Evolutionary conservation across 1,140 invertebrate genomes (phyloP), one percentile per base, ranked within the genome.

Genomic region (Drosophila pruinosa): DNA sequence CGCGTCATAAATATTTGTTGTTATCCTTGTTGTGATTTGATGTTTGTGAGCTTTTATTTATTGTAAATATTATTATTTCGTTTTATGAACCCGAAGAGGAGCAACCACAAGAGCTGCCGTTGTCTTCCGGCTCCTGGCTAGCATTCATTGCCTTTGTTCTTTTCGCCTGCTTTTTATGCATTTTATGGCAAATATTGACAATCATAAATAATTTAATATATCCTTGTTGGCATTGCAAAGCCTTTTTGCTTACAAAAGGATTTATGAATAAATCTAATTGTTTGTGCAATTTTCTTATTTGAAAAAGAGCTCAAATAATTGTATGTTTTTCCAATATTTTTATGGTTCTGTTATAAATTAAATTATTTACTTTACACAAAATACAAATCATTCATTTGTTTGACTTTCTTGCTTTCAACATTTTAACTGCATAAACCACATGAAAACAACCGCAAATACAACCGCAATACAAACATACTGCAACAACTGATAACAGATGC

Each of bases 131-230:
- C 31, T 31, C 43, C 41, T 38, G 15, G 14, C 1, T 53, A 56
- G 43, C 26, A 26, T 59, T 36, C 54, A 24, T 17, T 21, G 7
- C 3, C 19, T 36, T 41, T 5, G 36, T n/a, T 12, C 19, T 56
- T 56, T 38, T 19, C 31, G 10, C 4, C 26, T 57, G 15, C 43
- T 54, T 63, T 58, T 71, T 57, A 47, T 71, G 68, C 72, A 65
- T 10, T 67, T 53, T 52, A 62, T 56, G 14, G 56, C 56, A 76
- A 62, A 73, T 72, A 75, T 76, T 73, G 70, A 68, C 70, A 69
- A 58, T 68, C 63, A 76, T 76, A 76, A 73, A 76, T 76, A 76
- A 76, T 73, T 72, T 70, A 76, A 73, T 62, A 45, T 45, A 41
- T 73, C 31, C 26, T 54, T 50, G 22, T 48, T 69, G 19, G 10